phyloP scores from a whole-genome alignment of 2,888 invertebrate species.

The Synergus umbraculus region DNA sequence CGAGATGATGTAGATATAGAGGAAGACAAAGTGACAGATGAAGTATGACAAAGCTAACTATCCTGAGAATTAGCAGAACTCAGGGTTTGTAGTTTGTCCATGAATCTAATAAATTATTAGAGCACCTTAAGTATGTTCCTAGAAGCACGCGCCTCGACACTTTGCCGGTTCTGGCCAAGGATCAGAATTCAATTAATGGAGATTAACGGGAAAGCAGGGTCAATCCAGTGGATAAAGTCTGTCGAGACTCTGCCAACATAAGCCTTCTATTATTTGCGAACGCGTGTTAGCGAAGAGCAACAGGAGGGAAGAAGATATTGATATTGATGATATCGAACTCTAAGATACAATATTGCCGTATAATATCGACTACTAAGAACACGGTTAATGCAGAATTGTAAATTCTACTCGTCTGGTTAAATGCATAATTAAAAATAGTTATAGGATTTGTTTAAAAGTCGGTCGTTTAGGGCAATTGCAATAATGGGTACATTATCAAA shows the following conservation, averaged over 20 bases:
- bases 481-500: no score
- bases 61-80: constrained; percentile 22
- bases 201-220: constrained; percentile 34
- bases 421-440: no score
- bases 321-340: neutral
- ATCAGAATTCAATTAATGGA: constrained; percentile 38
- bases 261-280: constrained; percentile 31
- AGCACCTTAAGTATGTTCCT: constrained; percentile 18
- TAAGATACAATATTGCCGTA: neutral
- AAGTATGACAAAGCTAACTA: constrained; percentile 30
- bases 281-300: constrained; percentile 5
- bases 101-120: constrained; percentile 29
- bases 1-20: constrained; percentile 3
- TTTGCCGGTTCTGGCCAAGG: neutral
- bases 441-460: no score
- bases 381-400: no score
- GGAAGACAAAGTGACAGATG: constrained; percentile 22
- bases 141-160: neutral
- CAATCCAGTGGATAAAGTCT: constrained; percentile 28
- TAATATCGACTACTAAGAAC: neutral
- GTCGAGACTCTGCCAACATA: constrained; percentile 23
- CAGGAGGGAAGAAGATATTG: constrained; percentile 23
- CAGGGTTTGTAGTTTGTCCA: neutral
- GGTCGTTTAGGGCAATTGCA: no score
- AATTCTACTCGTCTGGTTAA: no score